Evolutionary conservation across 2,797 vertebrate species (phyloP).

Genomic region (Discoglossus pictus): DNA sequence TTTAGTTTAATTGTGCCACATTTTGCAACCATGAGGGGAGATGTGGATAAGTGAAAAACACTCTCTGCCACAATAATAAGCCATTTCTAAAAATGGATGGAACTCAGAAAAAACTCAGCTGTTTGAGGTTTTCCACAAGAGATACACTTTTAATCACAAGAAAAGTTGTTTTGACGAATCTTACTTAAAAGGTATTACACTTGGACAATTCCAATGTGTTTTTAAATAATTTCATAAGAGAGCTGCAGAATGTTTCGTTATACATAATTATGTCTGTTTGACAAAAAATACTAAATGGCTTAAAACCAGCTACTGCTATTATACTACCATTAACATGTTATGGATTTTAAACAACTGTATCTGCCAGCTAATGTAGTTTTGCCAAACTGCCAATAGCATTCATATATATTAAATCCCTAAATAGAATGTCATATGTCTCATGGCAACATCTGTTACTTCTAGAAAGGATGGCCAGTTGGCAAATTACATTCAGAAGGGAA

Average conservation of each 20-base stretch:
- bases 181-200: no score
- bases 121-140: no score
- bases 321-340: background rate
- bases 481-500: background rate
- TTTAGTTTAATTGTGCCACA: no score
- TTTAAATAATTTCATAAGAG: slow-evolving; percentile 13
- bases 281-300: background rate
- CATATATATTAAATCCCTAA: slow-evolving; percentile 13
- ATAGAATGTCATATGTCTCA: slow-evolving; percentile 3
- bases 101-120: no score
- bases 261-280: no score
- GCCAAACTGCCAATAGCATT: slow-evolving; percentile 7
- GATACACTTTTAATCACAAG: no score
- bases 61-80: no score
- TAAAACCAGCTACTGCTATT: background rate
- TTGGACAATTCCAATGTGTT: no score
- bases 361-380: background rate
- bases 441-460: slow-evolving; percentile 6
- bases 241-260: background rate
- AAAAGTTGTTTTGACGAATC: no score
- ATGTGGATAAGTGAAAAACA: no score
- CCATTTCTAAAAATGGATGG: no score
- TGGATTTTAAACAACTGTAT: background rate
- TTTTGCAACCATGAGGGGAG: no score
- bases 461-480: background rate